Evolutionary conservation across 2,888 invertebrate species (phyloP).

Genomic region (Iphiclides podalirius): DNA sequence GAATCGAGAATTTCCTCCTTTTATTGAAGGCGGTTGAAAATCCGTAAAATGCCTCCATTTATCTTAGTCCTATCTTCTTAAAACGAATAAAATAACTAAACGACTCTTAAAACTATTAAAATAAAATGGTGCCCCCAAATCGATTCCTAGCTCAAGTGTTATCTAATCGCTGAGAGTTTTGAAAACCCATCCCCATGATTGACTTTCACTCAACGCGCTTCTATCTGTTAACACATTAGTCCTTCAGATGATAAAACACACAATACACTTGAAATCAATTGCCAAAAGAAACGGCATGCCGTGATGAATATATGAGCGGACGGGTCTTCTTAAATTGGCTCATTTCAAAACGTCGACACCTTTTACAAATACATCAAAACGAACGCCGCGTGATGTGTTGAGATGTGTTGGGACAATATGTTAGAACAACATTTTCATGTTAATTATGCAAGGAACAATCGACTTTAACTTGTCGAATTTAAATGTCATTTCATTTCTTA

Average conservation of each 20-base stretch:
- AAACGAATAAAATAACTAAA: too few relatives aligned
- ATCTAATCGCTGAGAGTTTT: slow-evolving; percentile 29
- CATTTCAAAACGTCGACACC: slow-evolving; percentile 44
- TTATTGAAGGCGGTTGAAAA: too few relatives aligned
- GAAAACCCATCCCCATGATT: slow-evolving; percentile 45
- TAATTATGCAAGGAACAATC: slow-evolving; percentile 18
- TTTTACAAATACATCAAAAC: slow-evolving; percentile 50
- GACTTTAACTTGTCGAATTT: slow-evolving; percentile 9
- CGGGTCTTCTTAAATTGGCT: slow-evolving; percentile 37
- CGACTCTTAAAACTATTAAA: background rate
- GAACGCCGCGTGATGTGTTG: slow-evolving; percentile 38
- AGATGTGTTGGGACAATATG: slow-evolving; percentile 44
- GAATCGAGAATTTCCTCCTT: too few relatives aligned
- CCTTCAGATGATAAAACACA: slow-evolving; percentile 52
- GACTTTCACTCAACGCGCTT: slow-evolving; percentile 50
- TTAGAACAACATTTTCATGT: slow-evolving; percentile 29
- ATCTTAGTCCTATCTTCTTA: too few relatives aligned
- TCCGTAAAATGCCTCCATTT: too few relatives aligned
- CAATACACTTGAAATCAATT: slow-evolving; percentile 34
- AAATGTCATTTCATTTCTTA: background rate
- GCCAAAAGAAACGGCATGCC: slow-evolving; percentile 26
- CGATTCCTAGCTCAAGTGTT: slow-evolving; percentile 15
- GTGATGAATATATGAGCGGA: slow-evolving; percentile 10
- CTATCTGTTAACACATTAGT: slow-evolving; percentile 59
- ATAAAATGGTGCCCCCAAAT: background rate